These are phyloP conservation scores for Mobula hypostoma DNA, from an alignment of 2,113 vertebrate species.

Conservation along the genomic window DNA sequence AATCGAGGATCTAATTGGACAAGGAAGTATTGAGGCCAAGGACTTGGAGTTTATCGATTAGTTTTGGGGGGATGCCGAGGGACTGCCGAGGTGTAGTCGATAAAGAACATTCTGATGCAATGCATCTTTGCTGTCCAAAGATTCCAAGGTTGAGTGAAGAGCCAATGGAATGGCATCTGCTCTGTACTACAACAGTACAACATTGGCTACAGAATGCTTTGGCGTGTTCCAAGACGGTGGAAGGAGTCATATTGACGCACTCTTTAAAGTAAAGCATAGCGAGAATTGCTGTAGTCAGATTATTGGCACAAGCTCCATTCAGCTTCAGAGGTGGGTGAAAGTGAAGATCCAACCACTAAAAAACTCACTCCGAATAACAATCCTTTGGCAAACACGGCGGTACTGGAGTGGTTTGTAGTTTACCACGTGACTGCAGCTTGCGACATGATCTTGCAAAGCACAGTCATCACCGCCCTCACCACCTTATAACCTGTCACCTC, in stretches of 20 bases:
- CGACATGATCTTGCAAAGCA: background rate
- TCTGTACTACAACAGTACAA: no score
- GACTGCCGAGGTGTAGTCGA: no score
- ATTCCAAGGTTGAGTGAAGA: no score
- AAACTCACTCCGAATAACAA: background rate
- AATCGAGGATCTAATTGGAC: no score
- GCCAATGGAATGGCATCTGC: no score
- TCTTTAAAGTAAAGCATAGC: background rate
- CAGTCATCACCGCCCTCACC: constrained; percentile 23
- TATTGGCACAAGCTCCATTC: background rate
- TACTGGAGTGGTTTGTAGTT: background rate
- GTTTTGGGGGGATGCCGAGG: no score
- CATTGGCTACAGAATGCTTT: no score
- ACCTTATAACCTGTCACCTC: constrained; percentile 30
- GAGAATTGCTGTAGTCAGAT: no score
- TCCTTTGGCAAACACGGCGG: background rate
- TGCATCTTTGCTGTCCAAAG: no score
- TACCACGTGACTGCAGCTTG: background rate
- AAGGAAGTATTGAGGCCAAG: no score
- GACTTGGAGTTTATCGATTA: no score
- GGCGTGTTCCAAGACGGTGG: background rate
- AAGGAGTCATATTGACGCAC: background rate
- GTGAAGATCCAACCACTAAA: background rate
- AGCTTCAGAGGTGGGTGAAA: background rate
- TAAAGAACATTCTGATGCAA: no score